Conservation (phyloP, 2,113 vertebrate genomes). For the Callionymus lyra region DNA sequence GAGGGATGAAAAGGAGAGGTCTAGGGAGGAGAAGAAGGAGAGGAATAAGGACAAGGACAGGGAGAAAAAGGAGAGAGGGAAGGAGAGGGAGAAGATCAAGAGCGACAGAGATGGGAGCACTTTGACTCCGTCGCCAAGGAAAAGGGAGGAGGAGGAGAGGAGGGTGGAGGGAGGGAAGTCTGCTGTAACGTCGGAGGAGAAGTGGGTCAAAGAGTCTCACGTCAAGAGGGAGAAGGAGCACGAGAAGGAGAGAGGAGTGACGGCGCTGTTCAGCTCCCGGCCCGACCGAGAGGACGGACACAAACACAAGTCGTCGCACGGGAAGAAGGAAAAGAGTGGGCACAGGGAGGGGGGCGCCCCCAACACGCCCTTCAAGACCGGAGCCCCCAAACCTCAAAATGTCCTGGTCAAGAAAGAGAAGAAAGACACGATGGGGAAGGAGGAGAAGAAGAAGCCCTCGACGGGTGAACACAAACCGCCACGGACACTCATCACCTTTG, state of each 20-base stretch:
- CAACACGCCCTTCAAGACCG: constrained; percentile 50
- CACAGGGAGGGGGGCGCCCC: constrained; percentile 34
- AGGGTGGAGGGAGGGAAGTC: constrained; percentile 26
- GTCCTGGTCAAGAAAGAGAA: constrained; percentile 45
- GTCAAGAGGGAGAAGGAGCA: constrained; percentile 53
- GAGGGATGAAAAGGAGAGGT: not conserved
- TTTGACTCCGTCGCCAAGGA: constrained; percentile 18
- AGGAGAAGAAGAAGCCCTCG: constrained; percentile 58
- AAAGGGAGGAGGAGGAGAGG: constrained; percentile 45
- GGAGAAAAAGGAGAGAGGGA: constrained; percentile 40
- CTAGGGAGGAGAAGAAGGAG: constrained; percentile 9
- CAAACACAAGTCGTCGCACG: constrained; percentile 53
- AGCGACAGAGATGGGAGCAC: constrained; percentile 20
- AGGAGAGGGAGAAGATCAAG: constrained; percentile 30
- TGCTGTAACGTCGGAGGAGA: not conserved
- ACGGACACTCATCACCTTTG: constrained; percentile 60
- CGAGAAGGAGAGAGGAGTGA: constrained; percentile 27
- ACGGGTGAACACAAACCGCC: constrained; percentile 49
- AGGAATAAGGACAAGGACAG: constrained; percentile 41
- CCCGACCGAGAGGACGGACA: constrained; percentile 41
- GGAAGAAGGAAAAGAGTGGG: constrained; percentile 63
- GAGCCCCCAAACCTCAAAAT: constrained; percentile 16
- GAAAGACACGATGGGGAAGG: constrained; percentile 39
- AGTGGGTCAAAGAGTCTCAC: constrained; percentile 4
- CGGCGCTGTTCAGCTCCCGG: constrained; percentile 7